Conservation (phyloP, 2,113 vertebrate genomes). For the Mormyrus lacerda region DNA sequence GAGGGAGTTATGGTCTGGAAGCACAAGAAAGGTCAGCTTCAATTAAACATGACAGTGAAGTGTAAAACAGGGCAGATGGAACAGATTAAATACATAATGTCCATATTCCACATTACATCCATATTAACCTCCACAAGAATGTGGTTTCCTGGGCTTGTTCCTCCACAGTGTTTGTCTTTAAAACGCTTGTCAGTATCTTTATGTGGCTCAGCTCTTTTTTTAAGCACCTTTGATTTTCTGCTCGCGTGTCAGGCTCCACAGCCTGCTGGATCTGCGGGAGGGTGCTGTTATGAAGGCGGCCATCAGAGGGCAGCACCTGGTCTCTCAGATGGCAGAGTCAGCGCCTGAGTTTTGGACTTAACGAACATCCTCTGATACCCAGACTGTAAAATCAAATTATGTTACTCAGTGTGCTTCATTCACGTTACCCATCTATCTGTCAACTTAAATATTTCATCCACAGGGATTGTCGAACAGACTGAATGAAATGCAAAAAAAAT, state of each 20-base stretch:
- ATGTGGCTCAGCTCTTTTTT: neutral
- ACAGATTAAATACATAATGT: slow-evolving; percentile 14
- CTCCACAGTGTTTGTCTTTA: slow-evolving; percentile 1
- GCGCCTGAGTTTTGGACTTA: neutral
- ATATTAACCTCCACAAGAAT: neutral
- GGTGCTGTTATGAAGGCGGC: neutral
- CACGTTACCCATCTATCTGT: neutral
- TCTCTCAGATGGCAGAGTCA: neutral
- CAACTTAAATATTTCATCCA: neutral
- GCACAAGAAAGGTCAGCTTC: slow-evolving; percentile 13
- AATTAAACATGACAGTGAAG: slow-evolving; percentile 12
- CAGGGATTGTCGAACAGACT: neutral
- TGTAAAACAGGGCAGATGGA: slow-evolving; percentile 15
- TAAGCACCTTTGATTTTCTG: slow-evolving; percentile 5
- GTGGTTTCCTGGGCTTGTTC: neutral
- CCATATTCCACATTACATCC: slow-evolving; percentile 11
- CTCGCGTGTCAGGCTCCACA: neutral
- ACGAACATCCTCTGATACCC: neutral
- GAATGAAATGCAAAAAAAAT: neutral
- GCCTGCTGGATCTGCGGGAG: neutral
- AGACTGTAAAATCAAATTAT: neutral
- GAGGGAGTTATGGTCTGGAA: slow-evolving; percentile 17
- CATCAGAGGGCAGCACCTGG: neutral
- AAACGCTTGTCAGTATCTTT: neutral
- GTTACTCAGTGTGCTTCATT: neutral